Percentiles rank a stretch among this genome's conserved stretches.
These are phyloP conservation scores for Triops cancriformis DNA, from an alignment of 1,140 invertebrate genomes.

Conservation along the genomic window DNA sequence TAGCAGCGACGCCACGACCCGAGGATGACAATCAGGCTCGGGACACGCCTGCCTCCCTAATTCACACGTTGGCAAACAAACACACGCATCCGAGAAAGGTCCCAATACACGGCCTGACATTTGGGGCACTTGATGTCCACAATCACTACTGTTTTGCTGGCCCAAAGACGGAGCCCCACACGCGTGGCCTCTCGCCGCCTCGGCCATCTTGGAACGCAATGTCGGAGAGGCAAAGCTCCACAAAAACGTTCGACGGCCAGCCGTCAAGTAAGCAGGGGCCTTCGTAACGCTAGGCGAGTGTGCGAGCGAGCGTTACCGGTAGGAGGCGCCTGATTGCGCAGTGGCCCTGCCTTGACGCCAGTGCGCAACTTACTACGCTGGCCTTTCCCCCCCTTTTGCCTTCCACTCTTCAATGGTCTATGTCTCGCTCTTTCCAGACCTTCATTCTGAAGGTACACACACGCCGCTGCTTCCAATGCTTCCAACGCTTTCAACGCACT, in stretches of 20 bases:
- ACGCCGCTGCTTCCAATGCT: neutral
- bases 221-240: neutral
- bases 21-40: neutral
- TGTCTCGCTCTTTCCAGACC: neutral
- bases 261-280: neutral
- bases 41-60: neutral
- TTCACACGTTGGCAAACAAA: neutral
- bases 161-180: conserved; percentile 5
- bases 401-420: neutral
- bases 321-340: neutral
- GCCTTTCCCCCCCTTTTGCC: neutral
- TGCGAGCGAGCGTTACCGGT: conserved; percentile 3
- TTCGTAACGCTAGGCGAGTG: neutral
- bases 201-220: conserved; percentile 9
- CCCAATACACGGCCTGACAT: neutral
- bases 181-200: conserved; percentile 6
- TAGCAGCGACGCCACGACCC: neutral
- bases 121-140: neutral
- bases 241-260: neutral
- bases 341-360: neutral
- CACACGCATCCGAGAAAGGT: neutral
- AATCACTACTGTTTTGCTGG: neutral
- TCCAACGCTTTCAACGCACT: neutral
- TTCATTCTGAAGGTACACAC: neutral
- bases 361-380: neutral